Conservation (phyloP, 2,888 invertebrate species). For the Synergus laeviventris region DNA sequence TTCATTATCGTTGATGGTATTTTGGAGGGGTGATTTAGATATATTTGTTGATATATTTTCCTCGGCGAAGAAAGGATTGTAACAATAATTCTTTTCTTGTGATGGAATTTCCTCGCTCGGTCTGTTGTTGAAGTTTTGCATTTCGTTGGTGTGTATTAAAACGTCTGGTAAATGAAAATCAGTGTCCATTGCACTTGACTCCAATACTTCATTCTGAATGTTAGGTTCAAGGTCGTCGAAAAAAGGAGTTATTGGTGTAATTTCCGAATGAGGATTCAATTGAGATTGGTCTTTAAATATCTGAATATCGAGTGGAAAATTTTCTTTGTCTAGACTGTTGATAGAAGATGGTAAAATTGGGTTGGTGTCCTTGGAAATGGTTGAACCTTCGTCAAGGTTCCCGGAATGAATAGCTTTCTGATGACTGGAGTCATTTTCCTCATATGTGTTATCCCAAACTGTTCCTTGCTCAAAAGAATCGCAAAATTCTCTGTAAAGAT, state of each 20-base stretch:
- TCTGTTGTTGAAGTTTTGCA: not conserved
- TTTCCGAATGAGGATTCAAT: not conserved
- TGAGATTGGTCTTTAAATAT: not conserved
- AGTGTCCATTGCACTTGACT: not conserved
- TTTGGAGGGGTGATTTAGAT: not conserved
- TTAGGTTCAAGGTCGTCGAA: not conserved
- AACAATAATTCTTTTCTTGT: not conserved
- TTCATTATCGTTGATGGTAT: not conserved
- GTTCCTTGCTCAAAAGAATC: slow-evolving; percentile 68
- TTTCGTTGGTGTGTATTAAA: not conserved
- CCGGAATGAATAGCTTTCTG: not conserved
- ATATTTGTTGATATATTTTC: not conserved
- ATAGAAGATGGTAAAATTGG: not conserved
- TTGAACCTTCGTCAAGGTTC: slow-evolving; percentile 20
- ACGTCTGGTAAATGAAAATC: not conserved
- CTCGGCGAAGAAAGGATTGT: not conserved
- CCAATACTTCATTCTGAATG: not conserved
- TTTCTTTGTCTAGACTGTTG: slow-evolving; percentile 1
- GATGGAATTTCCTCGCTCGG: not conserved
- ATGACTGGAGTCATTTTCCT: slow-evolving; percentile 66
- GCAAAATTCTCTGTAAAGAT: slow-evolving; percentile 66
- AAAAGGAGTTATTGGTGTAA: not conserved
- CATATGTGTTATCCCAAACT: slow-evolving; percentile 70
- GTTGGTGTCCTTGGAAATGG: not conserved
- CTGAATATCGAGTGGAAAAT: not conserved